Conservation (phyloP, 2,113 vertebrate genomes). For the Marmota monax region DNA sequence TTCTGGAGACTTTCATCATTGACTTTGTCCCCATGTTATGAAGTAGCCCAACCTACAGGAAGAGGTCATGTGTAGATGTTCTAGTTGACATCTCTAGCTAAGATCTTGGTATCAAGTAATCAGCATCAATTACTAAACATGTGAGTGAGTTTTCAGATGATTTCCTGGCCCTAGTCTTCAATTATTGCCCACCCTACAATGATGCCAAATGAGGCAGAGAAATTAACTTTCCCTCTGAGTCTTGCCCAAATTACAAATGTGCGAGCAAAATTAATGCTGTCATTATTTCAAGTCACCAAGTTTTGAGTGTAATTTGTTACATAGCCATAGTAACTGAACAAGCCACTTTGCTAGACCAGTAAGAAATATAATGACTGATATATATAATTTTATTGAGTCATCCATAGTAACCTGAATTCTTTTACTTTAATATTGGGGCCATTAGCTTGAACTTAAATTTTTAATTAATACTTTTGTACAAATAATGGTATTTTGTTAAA, state of each 20-base stretch:
- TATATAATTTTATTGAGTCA: not conserved
- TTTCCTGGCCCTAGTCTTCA: not conserved
- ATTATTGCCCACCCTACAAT: not conserved
- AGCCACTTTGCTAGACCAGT: conserved; percentile 1
- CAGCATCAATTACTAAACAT: not conserved
- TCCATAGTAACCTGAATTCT: conserved; percentile 5
- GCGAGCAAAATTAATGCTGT: conserved; percentile 37
- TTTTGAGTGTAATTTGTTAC: conserved; percentile 34
- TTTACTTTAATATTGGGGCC: not conserved
- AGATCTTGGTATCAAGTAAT: not conserved
- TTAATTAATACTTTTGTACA: conserved; percentile 29
- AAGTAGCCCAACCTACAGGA: not conserved
- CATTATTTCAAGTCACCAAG: conserved; percentile 37
- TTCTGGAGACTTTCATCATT: conserved; percentile 33
- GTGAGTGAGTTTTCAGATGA: not conserved
- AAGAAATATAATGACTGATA: not conserved
- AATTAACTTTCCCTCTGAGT: not conserved
- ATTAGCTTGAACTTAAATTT: conserved; percentile 30
- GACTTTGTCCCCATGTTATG: not conserved
- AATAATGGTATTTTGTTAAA: conserved; percentile 32
- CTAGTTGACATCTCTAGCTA: not conserved
- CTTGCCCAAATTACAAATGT: conserved; percentile 45
- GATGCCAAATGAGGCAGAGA: not conserved
- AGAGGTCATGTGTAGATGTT: not conserved
- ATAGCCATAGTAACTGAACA: not conserved